Percentiles rank a stretch among this genome's conserved stretches.
These are phyloP conservation scores for Cliona cf. orientalis DNA, from an alignment of 37 sponge, comb jelly and placozoan species.

Conservation along the genomic window DNA sequence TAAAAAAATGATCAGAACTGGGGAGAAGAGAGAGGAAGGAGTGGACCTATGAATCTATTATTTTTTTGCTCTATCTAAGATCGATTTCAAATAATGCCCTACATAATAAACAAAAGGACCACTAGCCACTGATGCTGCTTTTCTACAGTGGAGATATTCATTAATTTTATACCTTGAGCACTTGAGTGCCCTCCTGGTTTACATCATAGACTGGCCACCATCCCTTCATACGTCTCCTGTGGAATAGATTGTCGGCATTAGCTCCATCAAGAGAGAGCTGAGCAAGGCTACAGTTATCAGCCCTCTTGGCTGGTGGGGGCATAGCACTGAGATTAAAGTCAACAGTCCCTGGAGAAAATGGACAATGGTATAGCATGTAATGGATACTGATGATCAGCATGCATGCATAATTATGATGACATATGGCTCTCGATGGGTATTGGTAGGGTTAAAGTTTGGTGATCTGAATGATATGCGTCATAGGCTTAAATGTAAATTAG, in stretches of 20 bases:
- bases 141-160: too few species aligned
- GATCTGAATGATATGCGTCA: too few species aligned
- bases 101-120: neutral
- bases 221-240: conserved; percentile 90
- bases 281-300: conserved; percentile 63
- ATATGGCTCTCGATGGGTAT: too few species aligned
- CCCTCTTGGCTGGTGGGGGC: conserved; percentile 59
- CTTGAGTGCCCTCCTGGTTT: conserved; percentile 58
- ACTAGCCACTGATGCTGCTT: too few species aligned
- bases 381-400: too few species aligned
- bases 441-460: too few species aligned
- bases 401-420: too few species aligned
- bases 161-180: conserved; percentile 68
- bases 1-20: too few species aligned
- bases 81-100: neutral
- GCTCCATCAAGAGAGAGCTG: too few species aligned
- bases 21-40: too few species aligned
- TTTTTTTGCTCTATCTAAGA: neutral
- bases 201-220: conserved; percentile 94
- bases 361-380: neutral
- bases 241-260: conserved; percentile 74
- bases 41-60: too few species aligned
- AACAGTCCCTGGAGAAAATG: conserved; percentile 61
- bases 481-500: too few species aligned
- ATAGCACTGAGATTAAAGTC: conserved; percentile 83